A percentile compares a stretch with the other conserved stretches of the same genome.
phyloP scores from a whole-genome alignment of 2,797 vertebrate species.

The Coranthus polyacanthus region DNA sequence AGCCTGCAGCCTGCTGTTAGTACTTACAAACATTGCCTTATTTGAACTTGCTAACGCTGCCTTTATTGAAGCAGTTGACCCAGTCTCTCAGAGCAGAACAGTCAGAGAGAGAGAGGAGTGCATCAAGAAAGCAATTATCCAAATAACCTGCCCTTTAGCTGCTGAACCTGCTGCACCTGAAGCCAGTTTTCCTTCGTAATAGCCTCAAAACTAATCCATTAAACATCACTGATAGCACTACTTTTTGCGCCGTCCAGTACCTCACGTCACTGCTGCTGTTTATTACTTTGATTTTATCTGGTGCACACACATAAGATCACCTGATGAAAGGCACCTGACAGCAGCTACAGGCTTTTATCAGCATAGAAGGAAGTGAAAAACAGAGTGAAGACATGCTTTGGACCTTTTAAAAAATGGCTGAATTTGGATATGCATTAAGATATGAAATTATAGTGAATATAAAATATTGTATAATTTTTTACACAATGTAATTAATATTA shows the following conservation, averaged over 20 bases:
- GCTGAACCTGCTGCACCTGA: constrained; percentile 9
- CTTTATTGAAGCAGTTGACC: constrained; percentile 5
- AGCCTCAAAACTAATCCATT: constrained; percentile 37
- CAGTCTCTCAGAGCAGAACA: constrained; percentile 19
- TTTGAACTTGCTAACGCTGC: constrained; percentile 24
- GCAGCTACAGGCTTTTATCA: constrained; percentile 7
- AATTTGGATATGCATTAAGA: too few relatives aligned
- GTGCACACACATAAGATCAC: constrained; percentile 7
- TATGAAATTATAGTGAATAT: too few relatives aligned
- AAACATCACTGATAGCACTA: constrained; percentile 6
- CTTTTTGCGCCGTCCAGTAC: background rate
- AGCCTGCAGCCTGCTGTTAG: constrained; percentile 7
- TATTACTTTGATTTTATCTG: constrained; percentile 23
- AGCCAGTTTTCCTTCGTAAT: constrained; percentile 27
- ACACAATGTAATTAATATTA: too few relatives aligned
- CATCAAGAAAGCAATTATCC: constrained; percentile 29
- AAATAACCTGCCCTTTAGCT: constrained; percentile 17
- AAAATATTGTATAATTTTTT: too few relatives aligned
- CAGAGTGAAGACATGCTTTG: too few relatives aligned
- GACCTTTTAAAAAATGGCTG: too few relatives aligned
- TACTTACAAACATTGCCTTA: constrained; percentile 4
- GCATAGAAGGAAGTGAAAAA: background rate
- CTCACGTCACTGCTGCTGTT: constrained; percentile 13
- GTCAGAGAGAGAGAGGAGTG: constrained; percentile 21
- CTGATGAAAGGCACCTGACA: constrained; percentile 33